Evolutionary conservation across 1,140 invertebrate species (phyloP), one percentile per base, ranked within the genome.

Genomic region (Drosophila prosaltans): DNA sequence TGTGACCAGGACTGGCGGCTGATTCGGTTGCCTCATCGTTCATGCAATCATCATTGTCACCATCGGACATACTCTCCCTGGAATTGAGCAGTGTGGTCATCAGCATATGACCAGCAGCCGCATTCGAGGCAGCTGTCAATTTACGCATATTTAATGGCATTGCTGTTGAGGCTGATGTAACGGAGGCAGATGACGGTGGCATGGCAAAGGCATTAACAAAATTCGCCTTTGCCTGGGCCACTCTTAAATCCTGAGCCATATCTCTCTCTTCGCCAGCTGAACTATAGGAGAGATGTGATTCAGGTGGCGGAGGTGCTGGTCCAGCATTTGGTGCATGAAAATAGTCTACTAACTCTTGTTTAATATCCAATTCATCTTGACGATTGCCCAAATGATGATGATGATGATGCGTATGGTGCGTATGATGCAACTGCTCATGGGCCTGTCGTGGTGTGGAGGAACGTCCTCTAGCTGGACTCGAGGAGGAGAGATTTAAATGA

Each of bases 211-310:
- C 64, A 6, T 76, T 51, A 21, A 51, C 79, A 11, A 91, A 91
- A 26, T 78, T 81, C 32, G 84, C 85, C 65, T 91, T 90, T 8
- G 91, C 91, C 45, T 91, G 91, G 5, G 90, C 88, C 5, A 92
- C 84, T n/a, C 91, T 70, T 63, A 92, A 61, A 39, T 92, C 91
- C 74, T 92, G 91, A n/a, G 91, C 91, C 79, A 91, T 92, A 36
- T 91, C 85, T 70, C 80, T 90, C 60, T 92, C 91, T 58, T 90
- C 82, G 16, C 91, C 90, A 10, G 90, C 80, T 2, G 90, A 91
- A 30, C 91, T 91, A 21, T 91, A 92, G 65, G 91, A 92, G 54
- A 88, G 91, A 80, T 91, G 90, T 2, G 90, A 89, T 60, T 89
- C 90, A 1, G 86, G 86, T 1, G 81, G 74, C 0, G 90, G 76